Evolutionary conservation across 2,113 vertebrate species (phyloP).

Genomic region (Dipodomys spectabilis): DNA sequence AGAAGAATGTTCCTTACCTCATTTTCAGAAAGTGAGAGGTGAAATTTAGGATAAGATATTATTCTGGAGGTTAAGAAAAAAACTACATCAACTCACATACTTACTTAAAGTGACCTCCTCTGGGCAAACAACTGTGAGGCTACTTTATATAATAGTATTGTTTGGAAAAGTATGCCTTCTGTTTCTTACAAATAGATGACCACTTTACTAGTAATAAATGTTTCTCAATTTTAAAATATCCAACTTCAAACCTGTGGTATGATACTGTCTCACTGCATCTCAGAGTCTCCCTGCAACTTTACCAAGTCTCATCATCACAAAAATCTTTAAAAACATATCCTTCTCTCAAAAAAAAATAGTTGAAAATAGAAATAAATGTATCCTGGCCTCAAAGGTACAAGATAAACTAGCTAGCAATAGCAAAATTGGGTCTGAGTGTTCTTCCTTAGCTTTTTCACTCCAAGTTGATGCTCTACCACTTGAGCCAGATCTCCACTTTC

Average conservation of each 20-base stretch:
- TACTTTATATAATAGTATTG: neutral
- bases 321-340: neutral
- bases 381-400: neutral
- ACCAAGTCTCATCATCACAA: neutral
- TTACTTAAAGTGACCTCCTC: neutral
- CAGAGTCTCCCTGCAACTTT: neutral
- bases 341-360: neutral
- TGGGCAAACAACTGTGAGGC: neutral
- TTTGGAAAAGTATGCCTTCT: neutral
- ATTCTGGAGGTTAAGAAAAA: conserved; percentile 1
- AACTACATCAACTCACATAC: neutral
- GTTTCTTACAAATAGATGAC: neutral
- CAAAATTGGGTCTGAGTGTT: neutral
- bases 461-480: too few relatives aligned
- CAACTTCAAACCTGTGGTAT: neutral
- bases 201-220: conserved; percentile 1
- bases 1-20: neutral
- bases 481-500: too few relatives aligned
- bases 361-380: neutral
- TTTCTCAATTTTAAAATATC: neutral
- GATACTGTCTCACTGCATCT: neutral
- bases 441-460: too few relatives aligned
- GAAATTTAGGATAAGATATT: neutral
- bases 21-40: neutral
- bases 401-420: neutral